A percentile compares a stretch with the other conserved stretches of the same genome.
Conservation (phyloP, 2,888 invertebrate species). For the Melipona beecheii region DNA sequence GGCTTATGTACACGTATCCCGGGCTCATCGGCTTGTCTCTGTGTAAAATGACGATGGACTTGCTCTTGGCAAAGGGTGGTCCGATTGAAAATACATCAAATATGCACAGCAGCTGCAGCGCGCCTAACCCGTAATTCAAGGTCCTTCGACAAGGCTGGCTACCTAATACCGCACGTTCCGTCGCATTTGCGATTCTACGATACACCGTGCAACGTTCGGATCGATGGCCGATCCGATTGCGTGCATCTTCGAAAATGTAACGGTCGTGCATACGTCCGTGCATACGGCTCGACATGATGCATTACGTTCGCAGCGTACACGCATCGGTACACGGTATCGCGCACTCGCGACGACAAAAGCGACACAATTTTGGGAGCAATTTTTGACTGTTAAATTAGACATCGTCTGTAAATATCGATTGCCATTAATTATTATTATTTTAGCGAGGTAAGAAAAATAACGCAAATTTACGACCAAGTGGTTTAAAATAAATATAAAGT, state of each 20-base stretch:
- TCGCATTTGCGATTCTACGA: conserved; percentile 16
- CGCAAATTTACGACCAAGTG: too few species aligned
- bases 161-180: conserved; percentile 12
- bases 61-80: conserved; percentile 25
- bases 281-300: neutral
- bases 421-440: too few species aligned
- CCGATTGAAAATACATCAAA: conserved; percentile 52
- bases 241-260: conserved; percentile 18
- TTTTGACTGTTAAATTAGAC: too few species aligned
- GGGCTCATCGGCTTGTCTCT: neutral
- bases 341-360: too few species aligned
- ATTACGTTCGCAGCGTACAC: neutral
- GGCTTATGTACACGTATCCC: conserved; percentile 23
- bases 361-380: too few species aligned
- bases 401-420: too few species aligned
- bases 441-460: too few species aligned
- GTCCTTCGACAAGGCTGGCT: conserved; percentile 31
- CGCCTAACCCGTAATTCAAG: conserved; percentile 49
- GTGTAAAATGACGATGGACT: conserved; percentile 30
- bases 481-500: too few species aligned
- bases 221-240: conserved; percentile 1
- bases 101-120: conserved; percentile 27
- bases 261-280: neutral
- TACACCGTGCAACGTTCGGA: neutral
- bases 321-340: too few species aligned